A percentile compares a stretch with the other conserved stretches of the same genome.
These are phyloP conservation scores for Ricordea florida DNA, from an alignment of 92 coral and sea anemone species.

Conservation along the genomic window DNA sequence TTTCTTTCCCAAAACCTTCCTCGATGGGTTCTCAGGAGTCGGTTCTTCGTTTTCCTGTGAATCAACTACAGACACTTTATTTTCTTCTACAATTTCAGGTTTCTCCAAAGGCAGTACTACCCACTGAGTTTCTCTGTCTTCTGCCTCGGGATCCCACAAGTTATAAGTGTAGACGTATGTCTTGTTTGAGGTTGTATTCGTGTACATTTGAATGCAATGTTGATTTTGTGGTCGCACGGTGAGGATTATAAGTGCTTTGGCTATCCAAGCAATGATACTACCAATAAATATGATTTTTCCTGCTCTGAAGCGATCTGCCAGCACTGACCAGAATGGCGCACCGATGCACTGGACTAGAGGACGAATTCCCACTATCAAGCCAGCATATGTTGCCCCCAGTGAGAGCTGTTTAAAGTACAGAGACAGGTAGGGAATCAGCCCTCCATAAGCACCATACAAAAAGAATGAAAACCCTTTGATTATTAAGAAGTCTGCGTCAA, in stretches of 20 bases:
- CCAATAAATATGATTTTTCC: conserved; percentile 71
- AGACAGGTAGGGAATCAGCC: conserved; percentile 76
- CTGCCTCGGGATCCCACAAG: conserved; percentile 43
- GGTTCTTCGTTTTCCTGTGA: neutral
- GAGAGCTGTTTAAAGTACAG: conserved; percentile 89
- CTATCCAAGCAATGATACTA: conserved; percentile 82
- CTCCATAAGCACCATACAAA: conserved; percentile 86
- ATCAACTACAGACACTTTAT: conserved; percentile 16
- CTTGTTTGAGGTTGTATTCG: conserved; percentile 55
- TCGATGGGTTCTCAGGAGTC: neutral
- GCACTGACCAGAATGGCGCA: conserved; percentile 82
- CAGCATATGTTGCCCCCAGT: conserved; percentile 69
- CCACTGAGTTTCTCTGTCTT: conserved; percentile 26
- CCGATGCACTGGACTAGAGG: conserved; percentile 89
- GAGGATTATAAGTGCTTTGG: conserved; percentile 72
- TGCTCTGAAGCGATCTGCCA: conserved; percentile 81
- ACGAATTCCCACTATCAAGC: conserved; percentile 79
- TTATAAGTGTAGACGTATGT: conserved; percentile 49
- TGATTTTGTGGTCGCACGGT: conserved; percentile 80
- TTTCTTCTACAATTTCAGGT: conserved; percentile 9
- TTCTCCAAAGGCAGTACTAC: conserved; percentile 34
- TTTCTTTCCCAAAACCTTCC: neutral
- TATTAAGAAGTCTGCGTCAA: conserved; percentile 50
- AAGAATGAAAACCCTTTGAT: conserved; percentile 89
- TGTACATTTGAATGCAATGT: conserved; percentile 73